Base-by-base conservation (phyloP, 2,797 vertebrate genomes). In the Fistularia commersonii region DNA sequence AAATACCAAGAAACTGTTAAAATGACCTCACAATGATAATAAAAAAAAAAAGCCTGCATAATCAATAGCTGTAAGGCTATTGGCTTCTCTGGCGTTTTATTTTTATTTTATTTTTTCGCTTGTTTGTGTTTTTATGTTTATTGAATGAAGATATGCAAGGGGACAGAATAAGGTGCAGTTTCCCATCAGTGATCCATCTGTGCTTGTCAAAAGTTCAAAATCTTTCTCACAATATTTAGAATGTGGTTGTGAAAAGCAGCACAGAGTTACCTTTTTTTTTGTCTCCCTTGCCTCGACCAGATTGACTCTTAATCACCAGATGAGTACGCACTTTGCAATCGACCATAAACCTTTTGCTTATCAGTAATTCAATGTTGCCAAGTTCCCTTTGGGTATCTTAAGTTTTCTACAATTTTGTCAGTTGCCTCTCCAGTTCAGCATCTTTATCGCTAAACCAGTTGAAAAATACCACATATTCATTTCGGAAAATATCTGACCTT, bases 341-440 rank as follows among this genome's bases (percentile, higher is more conserved):
- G 23, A 37, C 41, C 61, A 60, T 51, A 50, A 64, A 68, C 67
- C 57, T 58, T 72, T 76, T 64, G 51, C 77, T 81, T 81, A 80
- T 81, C 76, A 58, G 84, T 85, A 83, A 88, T 85, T 83, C 87
- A 84, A 77, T 42, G 48, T 75, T 61, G 61, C 51, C 42, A 10
- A 0, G 38, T 46, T 60, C 74, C 82, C 76, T 1, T 6, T n/a
- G 77, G 79, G 66, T 51, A 33, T 80, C 74, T 85, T 40, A 6
- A 51, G 65, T 85, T 84, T 84, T 48, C 80, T 59, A 68, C 54
- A 77, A 46, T 45, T 57, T 56, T 51, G 35, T 57, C 45, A 50
- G 60, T 12, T 49, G 49, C 58, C 8, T 2, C 48, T 40, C 32
- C 46, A 33, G 37, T 34, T 12, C 14, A 23, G 37, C 45, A 41